phyloP scores from a whole-genome alignment of 2,797 vertebrate genomes.

The Darevskia mixta region DNA sequence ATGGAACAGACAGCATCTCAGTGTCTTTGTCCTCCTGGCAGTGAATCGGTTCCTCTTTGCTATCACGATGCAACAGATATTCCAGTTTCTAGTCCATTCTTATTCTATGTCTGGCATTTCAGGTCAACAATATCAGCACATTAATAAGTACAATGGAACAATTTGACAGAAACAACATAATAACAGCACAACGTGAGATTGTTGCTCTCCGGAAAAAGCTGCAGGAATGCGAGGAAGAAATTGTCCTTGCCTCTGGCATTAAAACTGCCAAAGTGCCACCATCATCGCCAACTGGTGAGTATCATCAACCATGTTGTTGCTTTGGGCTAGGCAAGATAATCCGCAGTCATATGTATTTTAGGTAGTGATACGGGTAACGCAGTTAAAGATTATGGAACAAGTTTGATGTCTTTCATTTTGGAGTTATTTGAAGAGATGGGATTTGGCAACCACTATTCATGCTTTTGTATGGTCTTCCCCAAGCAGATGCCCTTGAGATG shows the following conservation, averaged over 20 bases:
- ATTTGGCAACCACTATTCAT: neutral
- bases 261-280: fast-evolving
- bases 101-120: neutral
- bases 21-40: neutral
- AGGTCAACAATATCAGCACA: neutral
- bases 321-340: neutral
- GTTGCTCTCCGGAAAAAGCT: neutral
- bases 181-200: slow-evolving; percentile 15
- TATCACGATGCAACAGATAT: neutral
- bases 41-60: neutral
- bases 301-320: neutral
- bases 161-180: neutral
- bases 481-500: no score
- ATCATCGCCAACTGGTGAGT: slow-evolving; percentile 4
- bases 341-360: neutral
- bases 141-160: neutral
- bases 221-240: slow-evolving; percentile 8
- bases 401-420: neutral
- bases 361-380: neutral
- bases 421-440: neutral
- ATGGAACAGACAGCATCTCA: neutral
- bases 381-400: neutral
- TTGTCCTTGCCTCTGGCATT: neutral
- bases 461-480: neutral
- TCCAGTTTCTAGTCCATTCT: neutral